phyloP scores from a whole-genome alignment of 2,797 vertebrate genomes.

The Limnodromus scolopaceus region DNA sequence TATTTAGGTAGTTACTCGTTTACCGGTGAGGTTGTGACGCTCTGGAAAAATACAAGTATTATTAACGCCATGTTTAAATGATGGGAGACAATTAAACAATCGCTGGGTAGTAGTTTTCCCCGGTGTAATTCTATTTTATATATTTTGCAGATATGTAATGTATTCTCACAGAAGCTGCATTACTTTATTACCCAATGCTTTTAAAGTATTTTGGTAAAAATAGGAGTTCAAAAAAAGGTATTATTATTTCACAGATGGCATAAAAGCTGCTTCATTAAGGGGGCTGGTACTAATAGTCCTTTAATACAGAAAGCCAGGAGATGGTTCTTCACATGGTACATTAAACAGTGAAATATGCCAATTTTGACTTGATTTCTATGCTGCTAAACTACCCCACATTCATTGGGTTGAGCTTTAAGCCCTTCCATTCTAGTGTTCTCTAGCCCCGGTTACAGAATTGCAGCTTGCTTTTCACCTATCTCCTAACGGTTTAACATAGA shows the following conservation, averaged over 20 bases:
- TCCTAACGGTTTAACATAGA: slow-evolving; percentile 77
- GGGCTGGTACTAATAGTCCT: slow-evolving; percentile 64
- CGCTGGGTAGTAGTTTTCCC: not conserved
- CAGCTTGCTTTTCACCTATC: slow-evolving; percentile 79
- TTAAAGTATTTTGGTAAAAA: slow-evolving; percentile 44
- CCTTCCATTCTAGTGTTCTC: slow-evolving; percentile 73
- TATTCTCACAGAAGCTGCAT: not conserved
- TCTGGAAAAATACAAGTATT: slow-evolving; percentile 15
- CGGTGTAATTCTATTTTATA: not conserved
- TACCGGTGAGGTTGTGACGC: not conserved
- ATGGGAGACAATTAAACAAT: slow-evolving; percentile 37
- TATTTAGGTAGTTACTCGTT: slow-evolving; percentile 25
- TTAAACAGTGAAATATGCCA: slow-evolving; percentile 74
- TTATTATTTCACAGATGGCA: slow-evolving; percentile 54
- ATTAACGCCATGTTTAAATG: slow-evolving; percentile 38
- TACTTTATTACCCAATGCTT: slow-evolving; percentile 39
- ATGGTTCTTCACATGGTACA: slow-evolving; percentile 71
- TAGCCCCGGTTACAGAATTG: slow-evolving; percentile 70
- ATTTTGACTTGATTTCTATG: slow-evolving; percentile 76
- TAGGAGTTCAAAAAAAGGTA: slow-evolving; percentile 11
- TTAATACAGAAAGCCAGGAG: slow-evolving; percentile 66
- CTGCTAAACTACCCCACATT: slow-evolving; percentile 71
- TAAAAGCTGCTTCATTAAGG: slow-evolving; percentile 47
- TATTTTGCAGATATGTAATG: not conserved
- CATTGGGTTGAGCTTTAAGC: slow-evolving; percentile 74